Percentiles rank a stretch among this genome's conserved stretches.
phyloP scores from a whole-genome alignment of 2,113 vertebrate genomes.

The Uria aalge region DNA sequence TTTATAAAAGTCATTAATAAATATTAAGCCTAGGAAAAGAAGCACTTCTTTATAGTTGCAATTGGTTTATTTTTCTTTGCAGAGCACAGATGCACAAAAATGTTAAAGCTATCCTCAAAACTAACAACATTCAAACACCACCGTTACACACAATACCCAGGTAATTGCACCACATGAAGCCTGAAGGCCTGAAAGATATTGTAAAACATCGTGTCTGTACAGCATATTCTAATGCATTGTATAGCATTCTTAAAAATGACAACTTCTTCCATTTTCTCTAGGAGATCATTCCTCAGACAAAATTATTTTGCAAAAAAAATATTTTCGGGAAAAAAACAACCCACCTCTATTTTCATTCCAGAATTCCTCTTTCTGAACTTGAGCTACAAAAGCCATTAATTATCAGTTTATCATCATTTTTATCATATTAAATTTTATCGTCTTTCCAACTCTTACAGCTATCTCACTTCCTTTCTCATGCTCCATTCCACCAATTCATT shows the following conservation, averaged over 20 bases:
- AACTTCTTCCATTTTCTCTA: background rate
- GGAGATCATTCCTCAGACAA: background rate
- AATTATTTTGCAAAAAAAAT: background rate
- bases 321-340: rapidly evolving
- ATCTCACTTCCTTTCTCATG: background rate
- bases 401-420: background rate
- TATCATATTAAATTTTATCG: background rate
- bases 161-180: background rate
- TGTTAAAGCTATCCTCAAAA: background rate
- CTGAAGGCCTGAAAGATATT: background rate
- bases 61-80: background rate
- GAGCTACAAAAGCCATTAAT: background rate
- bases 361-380: background rate
- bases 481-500: background rate
- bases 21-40: background rate
- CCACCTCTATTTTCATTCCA: background rate
- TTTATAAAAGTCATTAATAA: background rate
- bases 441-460: background rate
- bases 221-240: background rate
- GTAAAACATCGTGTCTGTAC: background rate
- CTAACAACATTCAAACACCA: background rate
- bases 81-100: background rate
- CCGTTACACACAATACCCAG: background rate
- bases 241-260: background rate
- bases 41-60: background rate